Conservation (phyloP, 2,113 vertebrate genomes). For the Lepus americanus region DNA sequence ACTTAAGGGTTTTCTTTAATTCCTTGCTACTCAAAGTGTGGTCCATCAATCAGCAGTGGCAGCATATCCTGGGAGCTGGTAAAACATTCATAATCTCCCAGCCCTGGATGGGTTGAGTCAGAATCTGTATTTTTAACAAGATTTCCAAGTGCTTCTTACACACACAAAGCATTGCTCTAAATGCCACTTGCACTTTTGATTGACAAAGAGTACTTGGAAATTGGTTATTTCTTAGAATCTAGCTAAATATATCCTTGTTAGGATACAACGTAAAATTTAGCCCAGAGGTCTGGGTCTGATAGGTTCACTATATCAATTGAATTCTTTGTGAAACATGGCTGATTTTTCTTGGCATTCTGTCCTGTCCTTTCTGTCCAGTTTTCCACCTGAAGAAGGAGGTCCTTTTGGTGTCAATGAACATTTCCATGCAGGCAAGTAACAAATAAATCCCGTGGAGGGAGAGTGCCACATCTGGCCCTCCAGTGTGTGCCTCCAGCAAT, state of each 20-base stretch:
- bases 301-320: background rate
- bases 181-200: background rate
- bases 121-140: background rate
- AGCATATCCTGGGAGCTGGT: background rate
- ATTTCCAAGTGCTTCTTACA: background rate
- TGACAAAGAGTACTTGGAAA: background rate
- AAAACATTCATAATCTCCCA: constrained; percentile 11
- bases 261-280: background rate
- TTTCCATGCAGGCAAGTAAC: background rate
- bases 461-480: background rate
- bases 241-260: background rate
- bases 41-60: background rate
- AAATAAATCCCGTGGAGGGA: background rate
- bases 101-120: background rate
- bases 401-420: background rate
- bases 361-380: background rate
- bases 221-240: constrained; percentile 43
- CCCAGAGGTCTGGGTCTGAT: background rate
- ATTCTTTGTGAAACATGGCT: background rate
- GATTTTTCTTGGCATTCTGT: background rate
- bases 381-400: background rate
- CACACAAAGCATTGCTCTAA: background rate
- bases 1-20: background rate
- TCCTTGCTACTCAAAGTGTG: background rate
- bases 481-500: background rate